Conservation (phyloP, 2,888 invertebrate genomes). For the Conchocele bisecta region DNA sequence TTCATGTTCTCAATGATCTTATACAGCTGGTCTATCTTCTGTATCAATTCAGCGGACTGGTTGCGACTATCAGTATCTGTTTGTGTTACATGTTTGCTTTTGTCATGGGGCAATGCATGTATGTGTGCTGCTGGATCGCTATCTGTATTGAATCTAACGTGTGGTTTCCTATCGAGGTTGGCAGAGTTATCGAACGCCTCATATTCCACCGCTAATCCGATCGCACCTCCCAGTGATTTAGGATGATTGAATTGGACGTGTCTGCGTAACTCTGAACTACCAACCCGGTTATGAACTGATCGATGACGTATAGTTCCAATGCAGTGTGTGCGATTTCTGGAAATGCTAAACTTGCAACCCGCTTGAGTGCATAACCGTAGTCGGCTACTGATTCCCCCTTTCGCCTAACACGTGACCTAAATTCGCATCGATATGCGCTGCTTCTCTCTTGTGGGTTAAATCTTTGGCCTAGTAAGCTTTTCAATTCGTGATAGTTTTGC, state of each 20-base stretch:
- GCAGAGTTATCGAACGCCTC: conserved; percentile 1
- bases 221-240: not conserved
- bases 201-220: conserved; percentile 8
- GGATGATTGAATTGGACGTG: conserved; percentile 10
- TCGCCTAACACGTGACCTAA: not conserved
- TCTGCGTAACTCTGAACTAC: conserved; percentile 4
- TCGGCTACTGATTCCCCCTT: not conserved
- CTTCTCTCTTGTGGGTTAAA: conserved; percentile 16
- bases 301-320: conserved; percentile 2
- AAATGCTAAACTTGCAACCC: conserved; percentile 3
- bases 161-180: not conserved
- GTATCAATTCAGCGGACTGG: no score
- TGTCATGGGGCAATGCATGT: no score
- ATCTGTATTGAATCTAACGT: not conserved
- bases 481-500: conserved; percentile 1
- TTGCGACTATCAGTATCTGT: no score
- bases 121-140: no score
- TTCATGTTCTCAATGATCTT: no score
- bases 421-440: conserved; percentile 13
- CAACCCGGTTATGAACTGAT: conserved; percentile 7
- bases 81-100: no score
- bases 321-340: not conserved
- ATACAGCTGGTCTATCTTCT: no score
- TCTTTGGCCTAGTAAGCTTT: not conserved
- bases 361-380: conserved; percentile 14